A percentile compares a stretch with the other conserved stretches of the same genome.
phyloP scores from a whole-genome alignment of 2,113 vertebrate genomes.

The Loxodonta africana region DNA sequence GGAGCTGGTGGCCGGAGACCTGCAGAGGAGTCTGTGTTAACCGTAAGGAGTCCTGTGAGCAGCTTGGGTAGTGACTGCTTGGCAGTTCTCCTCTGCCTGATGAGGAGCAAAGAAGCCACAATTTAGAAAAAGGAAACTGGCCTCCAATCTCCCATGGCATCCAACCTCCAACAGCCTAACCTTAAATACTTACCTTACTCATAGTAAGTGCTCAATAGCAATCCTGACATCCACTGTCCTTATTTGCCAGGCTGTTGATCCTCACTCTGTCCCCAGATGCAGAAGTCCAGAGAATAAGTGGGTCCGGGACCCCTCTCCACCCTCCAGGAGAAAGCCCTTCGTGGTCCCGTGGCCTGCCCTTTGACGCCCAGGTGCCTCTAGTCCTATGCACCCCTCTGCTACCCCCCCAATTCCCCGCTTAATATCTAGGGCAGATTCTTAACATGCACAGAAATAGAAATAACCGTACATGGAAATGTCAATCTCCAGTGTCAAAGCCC shows the following conservation, averaged over 20 bases:
- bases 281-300: background rate
- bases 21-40: background rate
- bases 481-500: background rate
- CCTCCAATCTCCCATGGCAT: background rate
- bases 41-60: background rate
- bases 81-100: background rate
- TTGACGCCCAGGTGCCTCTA: background rate
- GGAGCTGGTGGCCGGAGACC: background rate
- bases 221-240: background rate
- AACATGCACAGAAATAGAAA: slow-evolving; percentile 46
- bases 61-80: background rate
- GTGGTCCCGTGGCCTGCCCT: background rate
- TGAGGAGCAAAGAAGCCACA: background rate
- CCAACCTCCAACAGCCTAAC: background rate
- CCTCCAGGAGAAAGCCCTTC: slow-evolving; percentile 22
- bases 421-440: slow-evolving; percentile 27
- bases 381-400: background rate
- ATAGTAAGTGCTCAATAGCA: background rate
- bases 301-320: background rate
- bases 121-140: background rate
- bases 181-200: background rate
- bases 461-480: slow-evolving; percentile 49
- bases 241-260: background rate
- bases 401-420: background rate
- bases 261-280: background rate